Base-by-base conservation (phyloP, 2,797 vertebrate species). In the Platalea minor region DNA sequence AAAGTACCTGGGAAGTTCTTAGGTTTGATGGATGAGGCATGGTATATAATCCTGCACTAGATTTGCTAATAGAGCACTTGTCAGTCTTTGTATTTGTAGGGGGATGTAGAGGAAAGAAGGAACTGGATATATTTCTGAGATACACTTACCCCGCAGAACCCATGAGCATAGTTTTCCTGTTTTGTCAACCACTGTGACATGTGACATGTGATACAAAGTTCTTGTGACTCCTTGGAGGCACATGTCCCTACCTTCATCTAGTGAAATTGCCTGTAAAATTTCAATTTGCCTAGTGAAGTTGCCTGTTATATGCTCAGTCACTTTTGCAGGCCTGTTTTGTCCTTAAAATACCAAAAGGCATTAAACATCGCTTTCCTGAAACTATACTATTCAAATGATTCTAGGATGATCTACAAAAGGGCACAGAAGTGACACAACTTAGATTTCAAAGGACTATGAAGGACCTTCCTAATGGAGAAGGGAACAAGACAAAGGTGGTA, bases 241-340 rank as follows among this genome's bases (percentile, higher is more conserved):
- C 7, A 48, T 0, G 1, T 51, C 37, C 18, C 33, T 21, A 60
- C 41, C 10, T 70, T 84, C 2, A 3, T 9, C 20, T 63, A 29
- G 19, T 46, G 48, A 68, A 89, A 56, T 60, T 75, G 28, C 3
- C 21, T 12, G 7, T 56, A 75, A 89, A 80, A 75, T 82, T 93
- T 77, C 65, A 63, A 26, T 84, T 86, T 78, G 41, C 10, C 31
- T 48, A 25, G 9, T 64, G 37, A 92, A 48, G 12, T 37, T 67
- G 7, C 28, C 46, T 75, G 26, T n/a, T 72, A 23, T 7, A 37
- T 39, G 14, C 8, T 80, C n/a, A n/a, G 37, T 46, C 48, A 50
- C 20, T 78, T 89, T 57, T 57, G 17, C 10, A 33, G 28, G 5
- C 2, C 13, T 64, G 57, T 63, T 77, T 80, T 59, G 37, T 48